These are phyloP conservation scores for Grantiella picta DNA, from an alignment of 2,113 vertebrate species.

Conservation along the genomic window DNA sequence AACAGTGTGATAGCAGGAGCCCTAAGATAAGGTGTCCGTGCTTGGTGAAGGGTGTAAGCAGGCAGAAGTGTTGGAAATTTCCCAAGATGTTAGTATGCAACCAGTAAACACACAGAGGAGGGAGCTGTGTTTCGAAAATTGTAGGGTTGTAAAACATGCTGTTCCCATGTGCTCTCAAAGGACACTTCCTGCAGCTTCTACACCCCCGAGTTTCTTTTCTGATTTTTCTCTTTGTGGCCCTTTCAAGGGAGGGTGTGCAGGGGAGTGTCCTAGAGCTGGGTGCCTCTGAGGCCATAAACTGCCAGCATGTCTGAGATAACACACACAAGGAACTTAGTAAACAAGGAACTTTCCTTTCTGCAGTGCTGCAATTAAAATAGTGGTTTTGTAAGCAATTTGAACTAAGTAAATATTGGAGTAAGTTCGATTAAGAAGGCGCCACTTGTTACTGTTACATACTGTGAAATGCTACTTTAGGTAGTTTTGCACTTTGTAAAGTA, in stretches of 20 bases:
- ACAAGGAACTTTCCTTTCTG: background rate
- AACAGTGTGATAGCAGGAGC: background rate
- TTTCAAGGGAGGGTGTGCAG: background rate
- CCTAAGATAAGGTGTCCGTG: background rate
- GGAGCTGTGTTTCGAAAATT: background rate
- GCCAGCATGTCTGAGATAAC: background rate
- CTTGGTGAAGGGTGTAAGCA: background rate
- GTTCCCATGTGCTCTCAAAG: background rate
- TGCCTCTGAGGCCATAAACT: background rate
- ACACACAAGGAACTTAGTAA: background rate
- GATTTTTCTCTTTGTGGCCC: background rate
- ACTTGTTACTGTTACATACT: background rate
- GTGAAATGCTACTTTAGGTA: background rate
- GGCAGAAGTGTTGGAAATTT: background rate
- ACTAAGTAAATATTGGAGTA: background rate
- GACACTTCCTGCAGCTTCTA: too few species aligned
- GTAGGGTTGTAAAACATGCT: background rate
- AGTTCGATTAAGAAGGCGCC: background rate
- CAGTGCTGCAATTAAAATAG: background rate
- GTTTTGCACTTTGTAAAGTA: background rate
- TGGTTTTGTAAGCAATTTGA: background rate
- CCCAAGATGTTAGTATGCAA: background rate
- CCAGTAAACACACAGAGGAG: background rate
- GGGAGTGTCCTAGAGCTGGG: background rate
- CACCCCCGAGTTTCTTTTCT: background rate